Base-by-base conservation (phyloP, 2,797 vertebrate genomes). In the Acanthurus tractus region DNA sequence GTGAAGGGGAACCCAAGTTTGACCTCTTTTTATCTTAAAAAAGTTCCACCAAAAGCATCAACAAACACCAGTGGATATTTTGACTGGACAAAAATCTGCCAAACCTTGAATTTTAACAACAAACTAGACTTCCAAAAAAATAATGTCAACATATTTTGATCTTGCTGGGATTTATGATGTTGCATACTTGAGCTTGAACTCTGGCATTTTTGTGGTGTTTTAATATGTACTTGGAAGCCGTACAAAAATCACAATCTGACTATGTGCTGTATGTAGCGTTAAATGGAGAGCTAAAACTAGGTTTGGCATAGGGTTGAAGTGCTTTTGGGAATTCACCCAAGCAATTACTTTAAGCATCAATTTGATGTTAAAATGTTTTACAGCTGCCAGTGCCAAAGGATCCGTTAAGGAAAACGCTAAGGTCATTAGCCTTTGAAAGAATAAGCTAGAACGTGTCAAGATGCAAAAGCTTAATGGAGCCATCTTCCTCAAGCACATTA, bases 351-450 rank as follows among this genome's bases (percentile, higher is more conserved):
- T 78, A 86, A 82, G 79, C 86, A 84, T 88, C 81, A 86, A 76
- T 88, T 90, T 90, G 75, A 89, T 86, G 79, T 78, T 86, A 83
- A 89, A 89, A 91, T 90, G 81, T 86, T 92, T 92, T 85, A 86
- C 72, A 77, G 86, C 88, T 85, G 68, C 75, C 73, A 71, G 50
- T 75, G 82, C 83, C 86, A 93, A 86, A 87, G 76, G 82, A 70
- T 40, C 80, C 68, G 77, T 87, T 79, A 70, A 86, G 75, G 79
- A 85, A 92, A 91, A 89, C 45, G 79, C 75, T 81, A 85, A 88
- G 88, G 87, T 91, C 85, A 78, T 89, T 86, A 81, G 82, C 84
- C 79, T 89, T 82, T 88, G 56, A 81, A 82, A 76, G 69, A 80
- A 79, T 70, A 77, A 67, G 66, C 68, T 57, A 55, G 49, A 74